Base-by-base conservation (phyloP, 92 coral and sea anemone genomes). In the Bergia puertoricense region DNA sequence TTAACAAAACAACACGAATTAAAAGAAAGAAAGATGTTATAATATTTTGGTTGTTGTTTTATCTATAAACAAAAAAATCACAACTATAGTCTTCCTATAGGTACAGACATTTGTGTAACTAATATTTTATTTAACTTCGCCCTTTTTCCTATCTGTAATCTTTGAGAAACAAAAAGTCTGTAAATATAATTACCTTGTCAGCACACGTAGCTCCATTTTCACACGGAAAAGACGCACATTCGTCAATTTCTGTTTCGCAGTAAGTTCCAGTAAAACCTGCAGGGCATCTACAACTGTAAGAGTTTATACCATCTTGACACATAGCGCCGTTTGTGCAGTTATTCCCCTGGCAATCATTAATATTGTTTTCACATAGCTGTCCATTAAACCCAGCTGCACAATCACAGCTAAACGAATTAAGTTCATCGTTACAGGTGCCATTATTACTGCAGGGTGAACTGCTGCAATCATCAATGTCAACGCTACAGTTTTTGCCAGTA, bases 161-260 rank as follows among this genome's bases (percentile, higher is more conserved):
- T 37, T 30, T 7, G 2, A 15, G 42, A 44, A 37, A 73, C 36
- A 20, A 54, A 38, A 16, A 5, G 37, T 18, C 0, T 57, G 20
- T 36, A 6, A 54, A 54, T 2, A 38, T 0, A n/a, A 46, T 69
- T 89, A 89, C 91, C 91, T 82, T 80, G 56, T 89, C 91, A 37
- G 66, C 7, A 57, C 91, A 89, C 9, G 84, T 73, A 73, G 77
- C 77, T 0, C 77, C 77, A 13, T 73, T 30, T 73, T 39, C 77
- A 30, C 77, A 73, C 7, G 77, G 77, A 41, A 73, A 73, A 73
- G 77, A 38, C n/a, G 45, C 77, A 37, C 77, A 73, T 73, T 73
- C 77, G 45, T 73, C 77, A 9, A 73, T 41, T 73, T 73, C 77
- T 73, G 77, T 73, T 73, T 73, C 77, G 6, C 77, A 73, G 18